Evolutionary conservation across 2,113 vertebrate species (phyloP).

Genomic region (Scophthalmus maximus): DNA sequence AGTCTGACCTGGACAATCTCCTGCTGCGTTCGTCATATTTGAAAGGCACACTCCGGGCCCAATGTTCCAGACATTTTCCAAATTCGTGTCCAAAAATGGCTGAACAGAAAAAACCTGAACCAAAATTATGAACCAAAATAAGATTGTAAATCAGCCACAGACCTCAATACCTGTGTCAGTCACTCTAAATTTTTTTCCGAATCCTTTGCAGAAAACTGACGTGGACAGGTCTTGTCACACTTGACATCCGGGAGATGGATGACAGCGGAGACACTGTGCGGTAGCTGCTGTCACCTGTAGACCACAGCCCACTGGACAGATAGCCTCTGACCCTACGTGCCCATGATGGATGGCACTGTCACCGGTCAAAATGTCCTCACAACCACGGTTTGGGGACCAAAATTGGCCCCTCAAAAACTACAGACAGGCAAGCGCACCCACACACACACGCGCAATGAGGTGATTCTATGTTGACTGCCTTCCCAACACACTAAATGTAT

Average conservation of each 20-base stretch:
- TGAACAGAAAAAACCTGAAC: no score
- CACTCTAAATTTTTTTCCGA: neutral
- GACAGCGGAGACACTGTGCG: constrained; percentile 46
- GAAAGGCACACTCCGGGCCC: no score
- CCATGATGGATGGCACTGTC: constrained; percentile 58
- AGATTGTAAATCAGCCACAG: neutral
- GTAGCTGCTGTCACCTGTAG: constrained; percentile 57
- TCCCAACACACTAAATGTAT: neutral
- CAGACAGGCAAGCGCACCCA: constrained; percentile 2
- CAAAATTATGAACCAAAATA: no score
- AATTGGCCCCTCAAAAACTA: no score
- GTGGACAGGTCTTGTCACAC: constrained; percentile 20
- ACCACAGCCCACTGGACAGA: constrained; percentile 32
- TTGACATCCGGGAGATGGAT: constrained; percentile 27
- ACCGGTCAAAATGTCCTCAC: no score
- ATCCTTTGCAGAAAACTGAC: constrained; percentile 3
- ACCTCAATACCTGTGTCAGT: constrained; percentile 3
- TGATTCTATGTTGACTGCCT: neutral
- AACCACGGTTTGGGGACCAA: no score
- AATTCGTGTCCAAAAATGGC: no score
- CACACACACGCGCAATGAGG: neutral
- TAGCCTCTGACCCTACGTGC: constrained; percentile 50
- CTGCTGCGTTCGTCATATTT: no score
- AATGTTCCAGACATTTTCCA: no score
- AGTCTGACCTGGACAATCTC: no score